Evolutionary conservation across 2,113 vertebrate genomes (phyloP), one percentile per base, ranked within the genome.

Genomic region (Phycodurus eques): DNA sequence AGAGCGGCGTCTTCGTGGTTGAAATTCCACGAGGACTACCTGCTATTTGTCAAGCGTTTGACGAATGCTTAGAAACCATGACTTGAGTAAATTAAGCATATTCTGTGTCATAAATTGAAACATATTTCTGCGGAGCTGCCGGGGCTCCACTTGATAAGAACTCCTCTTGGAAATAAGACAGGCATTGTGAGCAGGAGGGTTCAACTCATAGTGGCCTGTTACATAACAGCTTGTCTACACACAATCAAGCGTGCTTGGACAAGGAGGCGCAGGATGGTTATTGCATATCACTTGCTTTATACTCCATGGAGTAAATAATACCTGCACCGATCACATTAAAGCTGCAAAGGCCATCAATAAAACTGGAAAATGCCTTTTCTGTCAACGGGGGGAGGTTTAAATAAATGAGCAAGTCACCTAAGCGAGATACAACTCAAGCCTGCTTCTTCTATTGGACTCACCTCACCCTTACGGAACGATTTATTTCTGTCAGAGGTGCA

Each of bases 401-500:
- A 84, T 53, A 84, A 75, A 84, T 84, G 82, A 85, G 72, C 82
- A 82, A 67, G 78, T 79, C 74, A 76, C 73, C 10, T 22, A 68
- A 69, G 68, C 54, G 43, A 66, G 70, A 72, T 60, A 57, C 67
- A 46, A 20, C 44, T 13, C 53, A 27, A 20, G 63, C 31, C 54
- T 53, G 22, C 27, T 14, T 57, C 71, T 71, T 46, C 79, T 71
- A 57, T 72, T 83, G 72, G 66, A 51, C 56, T 51, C 54, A 31
- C 33, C 70, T 74, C 75, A 15, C 73, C 72, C 71, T 77, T 79
- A 57, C 49, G 12, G 9, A 73, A 64, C 77, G 76, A 89, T 87
- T 84, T 79, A 80, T 83, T 80, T 68, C 80, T 69, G 82, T 80
- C 75, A 87, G 74, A 76, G 35, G 78, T 76, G 81, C 88, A 89